phyloP scores from a whole-genome alignment of 2,888 invertebrate species.

The Lacanobia wlatinum region DNA sequence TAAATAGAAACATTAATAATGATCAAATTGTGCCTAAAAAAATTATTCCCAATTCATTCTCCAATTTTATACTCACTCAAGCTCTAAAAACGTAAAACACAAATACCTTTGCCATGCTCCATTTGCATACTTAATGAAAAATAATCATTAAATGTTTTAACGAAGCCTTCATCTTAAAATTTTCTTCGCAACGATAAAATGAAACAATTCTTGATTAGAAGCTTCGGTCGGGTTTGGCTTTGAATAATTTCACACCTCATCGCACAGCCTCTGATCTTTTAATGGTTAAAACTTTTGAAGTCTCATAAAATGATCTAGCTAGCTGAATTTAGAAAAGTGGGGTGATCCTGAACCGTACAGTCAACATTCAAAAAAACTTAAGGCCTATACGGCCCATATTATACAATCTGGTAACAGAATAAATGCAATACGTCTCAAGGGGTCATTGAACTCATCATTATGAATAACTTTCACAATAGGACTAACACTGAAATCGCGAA shows the following conservation, averaged over 20 bases:
- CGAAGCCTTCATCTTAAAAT: conserved; percentile 22
- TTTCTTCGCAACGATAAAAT: conserved; percentile 25
- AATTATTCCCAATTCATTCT: no score
- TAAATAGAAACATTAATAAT: no score
- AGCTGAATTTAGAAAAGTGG: background rate
- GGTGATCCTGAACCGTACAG: background rate
- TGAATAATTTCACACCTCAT: conserved; percentile 36
- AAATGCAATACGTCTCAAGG: no score
- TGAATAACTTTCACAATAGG: no score
- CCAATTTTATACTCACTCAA: background rate
- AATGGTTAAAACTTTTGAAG: background rate
- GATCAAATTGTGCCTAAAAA: no score
- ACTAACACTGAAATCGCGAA: no score
- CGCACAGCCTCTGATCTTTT: background rate
- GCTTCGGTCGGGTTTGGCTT: background rate
- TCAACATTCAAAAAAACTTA: background rate
- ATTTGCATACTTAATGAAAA: conserved; percentile 50
- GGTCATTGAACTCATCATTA: no score
- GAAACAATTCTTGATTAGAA: conserved; percentile 32
- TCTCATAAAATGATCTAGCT: background rate
- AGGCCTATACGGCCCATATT: no score
- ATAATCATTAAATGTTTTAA: conserved; percentile 37
- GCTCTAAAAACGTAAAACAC: background rate
- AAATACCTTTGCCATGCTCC: background rate
- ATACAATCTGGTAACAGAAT: no score